Evolutionary conservation across 2,888 invertebrate genomes (phyloP), one percentile per base, ranked within the genome.

Genomic region (Eutolmus rufibarbis): DNA sequence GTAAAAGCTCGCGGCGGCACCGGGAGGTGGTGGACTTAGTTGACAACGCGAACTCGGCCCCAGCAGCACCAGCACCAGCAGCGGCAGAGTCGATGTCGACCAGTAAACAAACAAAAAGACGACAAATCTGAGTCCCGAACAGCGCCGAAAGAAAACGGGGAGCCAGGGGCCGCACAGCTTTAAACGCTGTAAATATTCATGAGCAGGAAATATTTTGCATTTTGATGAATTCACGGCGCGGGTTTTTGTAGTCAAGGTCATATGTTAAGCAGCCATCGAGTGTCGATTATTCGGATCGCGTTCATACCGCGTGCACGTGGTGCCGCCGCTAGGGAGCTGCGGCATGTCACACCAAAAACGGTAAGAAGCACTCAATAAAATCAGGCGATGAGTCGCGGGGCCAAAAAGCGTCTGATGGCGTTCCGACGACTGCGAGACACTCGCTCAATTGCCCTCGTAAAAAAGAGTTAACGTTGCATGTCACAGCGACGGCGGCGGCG

Each of bases 141-240:
- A 46, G 28, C 74, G 9, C 74, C 31, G 28, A 46, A 74, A 9
- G 23, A 34, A 43, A 31, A 12, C 16, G 28, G 74, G 85, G 31
- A 46, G 46, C 40, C 43, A 40, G 81, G 43, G 81, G 74, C 81
- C 34, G 19, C 79, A 19, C 40, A 79, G 57, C 76, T 86, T 86
- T 86, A 87, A 89, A 87, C 87, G 88, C 77, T 86, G 88, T 89
- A 89, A 89, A 89, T 89, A 89, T 89, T 89, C 89, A 89, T 89
- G 89, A 89, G 88, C 89, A 89, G 89, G 89, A 89, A 89, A 89
- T 89, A 89, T 89, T 89, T 89, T 89, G 89, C 89, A 89, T 89
- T 89, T 89, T 89, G 89, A 89, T 89, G 88, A 89, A 89, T 89
- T 89, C 88, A 89, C 89, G 87, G 89, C 88, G 88, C 87, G 89